A percentile compares a stretch with the other conserved stretches of the same genome.
Evolutionary conservation across 2,888 invertebrate genomes (phyloP).

Genomic region (Diplazon laetatorius): DNA sequence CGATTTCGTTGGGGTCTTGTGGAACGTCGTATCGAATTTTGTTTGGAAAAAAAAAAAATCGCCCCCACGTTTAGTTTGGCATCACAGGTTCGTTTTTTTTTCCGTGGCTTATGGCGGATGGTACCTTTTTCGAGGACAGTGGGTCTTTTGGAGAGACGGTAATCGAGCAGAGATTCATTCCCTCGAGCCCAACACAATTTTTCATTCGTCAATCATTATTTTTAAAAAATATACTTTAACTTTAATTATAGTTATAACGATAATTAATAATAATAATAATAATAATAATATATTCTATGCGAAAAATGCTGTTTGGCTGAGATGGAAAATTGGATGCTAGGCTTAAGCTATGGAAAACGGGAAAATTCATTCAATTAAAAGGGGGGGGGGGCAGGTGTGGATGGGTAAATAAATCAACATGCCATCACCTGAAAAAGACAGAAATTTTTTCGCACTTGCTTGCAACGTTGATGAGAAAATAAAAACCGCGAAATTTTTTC

Average conservation of each 20-base stretch:
- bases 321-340: constrained; percentile 45
- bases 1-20: not conserved
- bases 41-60: not conserved
- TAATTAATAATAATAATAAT: not conserved
- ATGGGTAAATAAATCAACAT: constrained; percentile 73
- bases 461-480: constrained; percentile 31
- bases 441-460: constrained; percentile 76
- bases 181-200: constrained; percentile 54
- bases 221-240: no score
- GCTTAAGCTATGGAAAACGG: constrained; percentile 52
- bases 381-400: constrained; percentile 38
- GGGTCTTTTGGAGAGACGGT: constrained; percentile 11
- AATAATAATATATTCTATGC: constrained; percentile 19
- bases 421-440: constrained; percentile 81
- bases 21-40: not conserved
- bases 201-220: constrained; percentile 25
- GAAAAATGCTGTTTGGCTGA: constrained; percentile 60
- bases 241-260: no score
- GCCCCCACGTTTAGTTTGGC: not conserved
- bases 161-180: constrained; percentile 27
- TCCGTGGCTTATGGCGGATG: constrained; percentile 8
- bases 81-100: constrained; percentile 26
- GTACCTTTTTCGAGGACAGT: not conserved
- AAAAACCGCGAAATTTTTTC: not conserved
- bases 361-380: constrained; percentile 60